Evolutionary conservation across 2,888 invertebrate species (phyloP).

Genomic region (Heteromyza rotundicornis): DNA sequence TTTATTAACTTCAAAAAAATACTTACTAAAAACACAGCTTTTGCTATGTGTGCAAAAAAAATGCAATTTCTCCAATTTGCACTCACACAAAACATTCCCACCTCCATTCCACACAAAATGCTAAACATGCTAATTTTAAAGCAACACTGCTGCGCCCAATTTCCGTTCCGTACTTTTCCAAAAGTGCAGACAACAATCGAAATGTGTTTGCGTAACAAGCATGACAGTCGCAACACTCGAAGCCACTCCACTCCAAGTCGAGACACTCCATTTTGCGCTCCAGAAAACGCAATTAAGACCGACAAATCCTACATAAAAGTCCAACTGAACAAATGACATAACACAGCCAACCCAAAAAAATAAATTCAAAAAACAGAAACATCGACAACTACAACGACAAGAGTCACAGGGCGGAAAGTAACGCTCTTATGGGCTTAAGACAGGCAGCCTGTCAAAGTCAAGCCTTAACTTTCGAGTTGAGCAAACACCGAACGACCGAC

Average conservation of each 20-base stretch:
- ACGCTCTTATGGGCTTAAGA: not conserved
- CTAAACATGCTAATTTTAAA: slow-evolving; percentile 40
- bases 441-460: slow-evolving; percentile 32
- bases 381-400: slow-evolving; percentile 6
- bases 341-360: slow-evolving; percentile 11
- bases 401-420: slow-evolving; percentile 27
- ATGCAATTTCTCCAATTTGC: slow-evolving; percentile 21
- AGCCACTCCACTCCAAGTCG: not conserved
- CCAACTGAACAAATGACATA: not conserved
- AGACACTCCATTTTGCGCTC: slow-evolving; percentile 24
- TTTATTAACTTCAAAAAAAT: too few species aligned
- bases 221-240: not conserved
- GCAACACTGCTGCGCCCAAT: slow-evolving; percentile 49
- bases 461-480: slow-evolving; percentile 6
- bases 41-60: too few species aligned
- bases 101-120: not conserved
- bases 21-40: slow-evolving; percentile 5
- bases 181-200: slow-evolving; percentile 3
- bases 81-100: slow-evolving; percentile 27
- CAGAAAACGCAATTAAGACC: slow-evolving; percentile 29
- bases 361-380: slow-evolving; percentile 20
- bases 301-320: slow-evolving; percentile 24
- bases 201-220: slow-evolving; percentile 1
- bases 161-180: slow-evolving; percentile 34
- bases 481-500: slow-evolving; percentile 8